A percentile compares a stretch with the other conserved stretches of the same genome.
Conservation (phyloP, 2,113 vertebrate genomes). For the Cinclus cinclus region DNA sequence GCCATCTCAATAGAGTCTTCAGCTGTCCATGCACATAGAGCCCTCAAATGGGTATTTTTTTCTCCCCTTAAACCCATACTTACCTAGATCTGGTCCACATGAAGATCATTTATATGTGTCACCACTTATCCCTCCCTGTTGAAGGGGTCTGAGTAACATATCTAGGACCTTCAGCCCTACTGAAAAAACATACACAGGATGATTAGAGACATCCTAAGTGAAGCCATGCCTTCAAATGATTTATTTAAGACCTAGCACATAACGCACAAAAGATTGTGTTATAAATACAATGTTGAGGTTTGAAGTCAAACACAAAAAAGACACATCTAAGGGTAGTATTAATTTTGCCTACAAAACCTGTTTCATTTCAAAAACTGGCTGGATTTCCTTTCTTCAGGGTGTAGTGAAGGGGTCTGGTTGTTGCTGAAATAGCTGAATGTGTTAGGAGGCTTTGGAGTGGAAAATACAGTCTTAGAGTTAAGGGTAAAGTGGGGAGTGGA, state of each 20-base stretch:
- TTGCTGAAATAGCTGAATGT: not conserved
- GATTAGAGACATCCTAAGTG: not conserved
- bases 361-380: not conserved
- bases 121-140: not conserved
- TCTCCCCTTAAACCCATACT: not conserved
- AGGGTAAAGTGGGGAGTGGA: not conserved
- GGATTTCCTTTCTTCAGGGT: not conserved
- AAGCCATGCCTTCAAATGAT: not conserved
- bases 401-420: not conserved
- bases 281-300: not conserved
- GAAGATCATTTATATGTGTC: not conserved
- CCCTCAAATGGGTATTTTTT: not conserved
- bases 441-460: not conserved
- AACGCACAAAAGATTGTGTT: not conserved
- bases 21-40: not conserved
- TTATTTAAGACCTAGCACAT: not conserved
- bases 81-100: not conserved
- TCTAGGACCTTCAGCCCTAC: not conserved
- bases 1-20: not conserved
- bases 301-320: not conserved
- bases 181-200: not conserved
- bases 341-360: not conserved
- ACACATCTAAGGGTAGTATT: not conserved
- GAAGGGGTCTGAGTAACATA: not conserved
- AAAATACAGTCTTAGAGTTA: not conserved